These are phyloP conservation scores for Poecilus cupreus DNA, from an alignment of 2,888 invertebrate genomes.

Conservation along the genomic window DNA sequence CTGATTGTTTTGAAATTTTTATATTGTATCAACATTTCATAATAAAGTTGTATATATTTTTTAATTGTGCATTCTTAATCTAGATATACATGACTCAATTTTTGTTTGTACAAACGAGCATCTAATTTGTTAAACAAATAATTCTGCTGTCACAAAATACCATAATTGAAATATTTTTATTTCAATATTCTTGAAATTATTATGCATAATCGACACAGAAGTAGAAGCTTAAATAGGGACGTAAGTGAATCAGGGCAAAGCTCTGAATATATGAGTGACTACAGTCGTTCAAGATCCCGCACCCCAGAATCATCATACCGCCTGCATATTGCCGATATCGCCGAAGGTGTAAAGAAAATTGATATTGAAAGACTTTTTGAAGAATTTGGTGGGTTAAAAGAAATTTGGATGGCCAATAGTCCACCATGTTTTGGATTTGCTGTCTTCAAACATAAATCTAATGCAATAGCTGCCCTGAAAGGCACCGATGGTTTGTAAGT, in stretches of 20 bases:
- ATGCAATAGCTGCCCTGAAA: slow-evolving; percentile 73
- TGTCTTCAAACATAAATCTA: slow-evolving; percentile 75
- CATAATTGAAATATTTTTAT: too few species aligned
- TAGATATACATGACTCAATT: not conserved
- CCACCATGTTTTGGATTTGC: slow-evolving; percentile 79
- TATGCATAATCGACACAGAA: slow-evolving; percentile 38
- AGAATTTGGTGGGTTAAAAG: slow-evolving; percentile 74
- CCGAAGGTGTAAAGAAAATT: slow-evolving; percentile 74
- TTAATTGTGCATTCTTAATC: not conserved
- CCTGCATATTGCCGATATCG: slow-evolving; percentile 75
- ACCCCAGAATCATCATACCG: slow-evolving; percentile 71
- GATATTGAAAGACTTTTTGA: slow-evolving; percentile 75
- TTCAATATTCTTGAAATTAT: too few species aligned
- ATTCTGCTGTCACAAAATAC: too few species aligned
- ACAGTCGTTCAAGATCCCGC: slow-evolving; percentile 69
- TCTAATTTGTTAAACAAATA: not conserved
- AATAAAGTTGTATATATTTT: not conserved
- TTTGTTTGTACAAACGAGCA: not conserved
- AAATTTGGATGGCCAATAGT: slow-evolving; percentile 77
- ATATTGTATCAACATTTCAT: not conserved
- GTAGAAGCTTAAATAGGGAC: slow-evolving; percentile 39
- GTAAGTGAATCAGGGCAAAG: slow-evolving; percentile 44
- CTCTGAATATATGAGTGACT: slow-evolving; percentile 46
- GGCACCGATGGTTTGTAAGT: slow-evolving; percentile 74
- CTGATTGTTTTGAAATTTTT: too few species aligned